phyloP scores from a whole-genome alignment of 2,888 invertebrate genomes.

The Minunthozetes semirufus region DNA sequence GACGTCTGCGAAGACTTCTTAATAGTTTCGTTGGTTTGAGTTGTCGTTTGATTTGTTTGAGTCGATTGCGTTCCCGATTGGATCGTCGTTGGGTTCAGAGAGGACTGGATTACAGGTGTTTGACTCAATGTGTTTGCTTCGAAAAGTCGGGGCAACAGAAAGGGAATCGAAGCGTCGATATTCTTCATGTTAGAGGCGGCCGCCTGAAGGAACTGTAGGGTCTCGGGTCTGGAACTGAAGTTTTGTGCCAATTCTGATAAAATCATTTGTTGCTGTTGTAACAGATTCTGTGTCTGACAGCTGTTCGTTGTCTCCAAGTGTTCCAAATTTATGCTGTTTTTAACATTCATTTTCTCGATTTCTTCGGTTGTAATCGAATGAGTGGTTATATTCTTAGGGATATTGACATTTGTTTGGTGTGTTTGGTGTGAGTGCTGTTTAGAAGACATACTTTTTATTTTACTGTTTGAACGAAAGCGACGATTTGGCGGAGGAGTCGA shows the following conservation, averaged over 20 bases:
- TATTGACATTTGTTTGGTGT: constrained; percentile 44
- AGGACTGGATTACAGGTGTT: constrained; percentile 34
- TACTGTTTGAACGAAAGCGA: constrained; percentile 7
- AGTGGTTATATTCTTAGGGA: constrained; percentile 39
- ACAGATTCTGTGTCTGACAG: constrained; percentile 37
- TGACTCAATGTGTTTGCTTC: constrained; percentile 10
- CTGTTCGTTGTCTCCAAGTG: not conserved
- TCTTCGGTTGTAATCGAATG: constrained; percentile 36
- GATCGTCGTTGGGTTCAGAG: constrained; percentile 28
- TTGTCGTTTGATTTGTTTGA: not conserved
- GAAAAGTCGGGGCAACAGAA: constrained; percentile 39
- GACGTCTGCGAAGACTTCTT: not conserved
- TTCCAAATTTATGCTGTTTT: constrained; percentile 38
- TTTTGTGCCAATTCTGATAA: constrained; percentile 41
- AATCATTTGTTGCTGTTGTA: constrained; percentile 50
- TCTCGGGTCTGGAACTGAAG: constrained; percentile 38
- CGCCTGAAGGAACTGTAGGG: constrained; percentile 36
- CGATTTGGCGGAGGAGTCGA: constrained; percentile 4
- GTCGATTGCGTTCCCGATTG: constrained; percentile 33
- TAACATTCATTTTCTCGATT: constrained; percentile 39
- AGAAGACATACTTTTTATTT: constrained; percentile 49
- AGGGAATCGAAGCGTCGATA: constrained; percentile 37
- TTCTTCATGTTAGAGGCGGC: constrained; percentile 40
- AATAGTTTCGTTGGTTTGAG: not conserved
- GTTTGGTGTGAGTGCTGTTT: constrained; percentile 49